Percentiles rank a stretch among this genome's conserved stretches.
Conservation (phyloP, 2,797 vertebrate genomes). For the Fringilla coelebs region DNA sequence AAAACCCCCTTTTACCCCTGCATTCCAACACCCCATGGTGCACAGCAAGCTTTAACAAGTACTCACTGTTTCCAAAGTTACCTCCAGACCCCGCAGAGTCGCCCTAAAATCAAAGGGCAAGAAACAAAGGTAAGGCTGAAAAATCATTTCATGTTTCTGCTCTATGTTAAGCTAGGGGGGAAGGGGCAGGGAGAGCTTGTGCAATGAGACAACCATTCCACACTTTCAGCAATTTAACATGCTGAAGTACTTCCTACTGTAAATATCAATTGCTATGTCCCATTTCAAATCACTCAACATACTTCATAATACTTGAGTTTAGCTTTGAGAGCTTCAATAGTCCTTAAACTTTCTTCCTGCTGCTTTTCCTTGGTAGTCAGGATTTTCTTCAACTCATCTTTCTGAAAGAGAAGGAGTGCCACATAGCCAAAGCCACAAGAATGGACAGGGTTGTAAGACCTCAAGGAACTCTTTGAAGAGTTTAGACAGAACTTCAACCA, state of each 20-base stretch:
- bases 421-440: not conserved
- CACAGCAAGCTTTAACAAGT: not conserved
- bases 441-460: not conserved
- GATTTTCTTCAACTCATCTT: constrained; percentile 85
- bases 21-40: not conserved
- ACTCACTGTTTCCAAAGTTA: constrained; percentile 69
- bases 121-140: not conserved
- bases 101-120: constrained; percentile 57
- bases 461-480: not conserved
- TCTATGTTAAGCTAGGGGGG: accelerated
- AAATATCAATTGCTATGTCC: not conserved
- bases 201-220: not conserved
- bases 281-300: not conserved
- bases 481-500: not conserved
- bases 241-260: not conserved
- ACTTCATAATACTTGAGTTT: constrained; percentile 90
- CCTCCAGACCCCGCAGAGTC: constrained; percentile 65
- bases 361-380: constrained; percentile 84
- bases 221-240: not conserved
- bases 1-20: accelerated
- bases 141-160: not conserved
- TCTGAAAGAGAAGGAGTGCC: constrained; percentile 73
- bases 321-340: constrained; percentile 87
- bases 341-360: constrained; percentile 85
- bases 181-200: not conserved